Conservation (phyloP, 2,797 vertebrate genomes). For the Syncerus caffer region DNA sequence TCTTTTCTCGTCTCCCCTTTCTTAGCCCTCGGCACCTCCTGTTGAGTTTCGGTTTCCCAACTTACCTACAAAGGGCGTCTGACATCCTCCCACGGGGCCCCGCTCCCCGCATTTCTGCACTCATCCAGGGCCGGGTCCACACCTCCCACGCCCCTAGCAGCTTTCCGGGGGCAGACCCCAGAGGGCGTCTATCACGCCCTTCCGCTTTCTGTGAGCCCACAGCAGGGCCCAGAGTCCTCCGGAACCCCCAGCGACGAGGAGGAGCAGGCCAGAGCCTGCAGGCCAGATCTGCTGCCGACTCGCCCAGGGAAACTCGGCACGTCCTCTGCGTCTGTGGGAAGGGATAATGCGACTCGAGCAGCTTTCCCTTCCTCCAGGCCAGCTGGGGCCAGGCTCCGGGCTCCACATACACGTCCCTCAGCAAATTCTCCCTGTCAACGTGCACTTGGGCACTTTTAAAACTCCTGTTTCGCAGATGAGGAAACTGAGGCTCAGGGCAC, state of each 20-base stretch:
- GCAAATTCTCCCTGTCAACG: neutral
- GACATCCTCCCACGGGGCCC: neutral
- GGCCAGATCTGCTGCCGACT: neutral
- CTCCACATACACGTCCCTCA: accelerated
- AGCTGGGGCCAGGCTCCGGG: neutral
- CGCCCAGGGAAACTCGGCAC: neutral
- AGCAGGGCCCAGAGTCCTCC: neutral
- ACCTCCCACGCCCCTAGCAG: neutral
- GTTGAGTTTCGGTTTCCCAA: neutral
- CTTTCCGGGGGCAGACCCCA: neutral
- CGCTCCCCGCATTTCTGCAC: neutral
- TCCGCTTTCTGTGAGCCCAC: neutral
- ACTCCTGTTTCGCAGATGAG: neutral
- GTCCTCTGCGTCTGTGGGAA: neutral
- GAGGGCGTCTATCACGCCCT: too few relatives aligned
- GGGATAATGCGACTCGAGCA: accelerated
- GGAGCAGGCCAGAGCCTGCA: neutral
- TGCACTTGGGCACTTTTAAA: neutral
- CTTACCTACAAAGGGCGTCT: neutral
- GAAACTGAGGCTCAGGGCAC: neutral
- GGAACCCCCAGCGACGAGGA: neutral
- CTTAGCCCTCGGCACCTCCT: neutral
- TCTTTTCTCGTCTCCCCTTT: accelerated
- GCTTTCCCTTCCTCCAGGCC: neutral
- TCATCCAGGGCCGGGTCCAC: neutral